Evolutionary conservation across 2,888 invertebrate species (phyloP), one percentile per base, ranked within the genome.

Genomic region (Acanthosepion esculentum): DNA sequence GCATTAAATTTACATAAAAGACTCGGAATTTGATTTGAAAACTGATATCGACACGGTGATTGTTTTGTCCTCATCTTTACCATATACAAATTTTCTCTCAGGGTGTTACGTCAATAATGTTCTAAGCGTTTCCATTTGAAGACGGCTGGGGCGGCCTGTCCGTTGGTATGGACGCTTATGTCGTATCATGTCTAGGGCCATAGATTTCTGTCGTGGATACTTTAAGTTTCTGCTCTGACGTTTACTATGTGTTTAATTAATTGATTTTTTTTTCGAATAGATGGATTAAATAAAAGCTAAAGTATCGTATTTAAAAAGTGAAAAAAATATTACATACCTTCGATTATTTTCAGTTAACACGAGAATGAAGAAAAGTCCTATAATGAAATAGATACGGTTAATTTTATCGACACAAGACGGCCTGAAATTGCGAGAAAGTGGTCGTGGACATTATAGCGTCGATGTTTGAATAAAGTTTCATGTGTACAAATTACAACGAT

Each of bases 61-160:
- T 78, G 78, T 10, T 78, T 78, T n/a, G 78, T n/a, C n/a, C 78
- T 78, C 78, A 78, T 78, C 78, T 78, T 78, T 78, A 78, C 78
- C n/a, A n/a, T 78, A n/a, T 78, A 78, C 78, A 59, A 59, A 59
- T 59, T 23, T 59, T 59, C 59, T 59, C 23, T 59, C 59, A 59
- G 59, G 59, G 59, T 59, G 59, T 59, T 59, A 59, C 59, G 59
- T 59, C 59, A n/a, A 78, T 78, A 78, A 78, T n/a, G 78, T 78
- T 78, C 78, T n/a, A 78, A 78, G 78, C 78, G 78, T 78, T 78
- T 78, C 78, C 18, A n/a, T 78, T 78, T n/a, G 78, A 78, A 15
- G n/a, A n/a, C n/a, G n/a, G n/a, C 78, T 33, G 78, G 78, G 78
- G n/a, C 78, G 18, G 33, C 78, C n/a, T 78, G 59, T 59, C 59